A percentile compares a stretch with the other conserved stretches of the same genome.
These are phyloP conservation scores for Platalea minor DNA, from an alignment of 2,797 vertebrate genomes.

Conservation along the genomic window DNA sequence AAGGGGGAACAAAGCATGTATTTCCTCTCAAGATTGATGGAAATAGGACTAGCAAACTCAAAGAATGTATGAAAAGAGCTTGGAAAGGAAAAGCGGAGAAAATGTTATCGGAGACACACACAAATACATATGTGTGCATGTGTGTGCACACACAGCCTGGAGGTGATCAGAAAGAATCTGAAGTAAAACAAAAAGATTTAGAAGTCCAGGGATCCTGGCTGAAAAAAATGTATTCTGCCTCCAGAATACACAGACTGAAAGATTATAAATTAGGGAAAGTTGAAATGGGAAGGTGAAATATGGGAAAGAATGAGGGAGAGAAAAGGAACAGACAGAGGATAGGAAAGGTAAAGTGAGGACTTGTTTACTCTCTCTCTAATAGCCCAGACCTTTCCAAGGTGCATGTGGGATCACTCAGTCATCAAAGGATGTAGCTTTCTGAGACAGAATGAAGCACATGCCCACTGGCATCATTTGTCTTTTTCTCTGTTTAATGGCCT, in stretches of 20 bases:
- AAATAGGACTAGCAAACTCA: neutral
- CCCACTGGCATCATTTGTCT: neutral
- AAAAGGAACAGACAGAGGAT: neutral
- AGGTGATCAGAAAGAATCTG: neutral
- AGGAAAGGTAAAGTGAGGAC: neutral
- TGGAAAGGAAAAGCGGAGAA: neutral
- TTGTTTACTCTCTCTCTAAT: neutral
- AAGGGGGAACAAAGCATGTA: neutral
- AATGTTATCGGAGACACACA: neutral
- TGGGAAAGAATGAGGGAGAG: neutral
- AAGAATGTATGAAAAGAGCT: neutral
- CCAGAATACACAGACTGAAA: neutral
- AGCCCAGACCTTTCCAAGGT: neutral
- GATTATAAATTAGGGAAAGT: neutral
- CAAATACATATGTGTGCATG: neutral
- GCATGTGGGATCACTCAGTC: neutral
- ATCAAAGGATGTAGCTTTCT: neutral
- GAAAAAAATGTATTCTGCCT: neutral
- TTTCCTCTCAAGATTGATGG: neutral
- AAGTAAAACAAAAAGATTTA: neutral
- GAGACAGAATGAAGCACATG: neutral
- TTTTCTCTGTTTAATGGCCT: conserved; percentile 7
- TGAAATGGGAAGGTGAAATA: neutral
- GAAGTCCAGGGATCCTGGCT: neutral
- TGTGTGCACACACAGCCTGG: neutral